Evolutionary conservation across 2,113 vertebrate genomes (phyloP).

Genomic region (Lontra canadensis): DNA sequence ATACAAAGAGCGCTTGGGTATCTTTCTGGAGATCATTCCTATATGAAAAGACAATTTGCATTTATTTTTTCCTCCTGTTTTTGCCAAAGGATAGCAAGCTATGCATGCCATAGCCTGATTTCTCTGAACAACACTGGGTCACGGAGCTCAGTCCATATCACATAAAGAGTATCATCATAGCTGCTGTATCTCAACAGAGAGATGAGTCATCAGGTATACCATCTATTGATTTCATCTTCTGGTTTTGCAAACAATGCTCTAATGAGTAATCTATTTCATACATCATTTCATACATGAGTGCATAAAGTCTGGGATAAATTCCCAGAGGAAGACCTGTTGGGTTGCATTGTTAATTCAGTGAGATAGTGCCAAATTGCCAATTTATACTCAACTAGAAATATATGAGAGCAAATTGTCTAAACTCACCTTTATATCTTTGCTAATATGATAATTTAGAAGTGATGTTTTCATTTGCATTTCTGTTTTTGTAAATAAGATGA

Average conservation of each 20-base stretch:
- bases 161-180: neutral
- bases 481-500: neutral
- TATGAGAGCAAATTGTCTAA: neutral
- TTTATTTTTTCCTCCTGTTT: neutral
- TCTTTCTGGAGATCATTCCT: neutral
- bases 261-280: conserved; percentile 18
- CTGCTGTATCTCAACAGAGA: neutral
- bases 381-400: neutral
- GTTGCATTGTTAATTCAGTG: neutral
- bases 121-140: neutral
- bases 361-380: neutral
- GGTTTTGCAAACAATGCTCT: neutral
- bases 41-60: neutral
- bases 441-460: neutral
- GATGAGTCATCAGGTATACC: neutral
- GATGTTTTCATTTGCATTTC: neutral
- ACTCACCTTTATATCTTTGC: neutral
- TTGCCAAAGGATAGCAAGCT: neutral
- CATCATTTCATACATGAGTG: conserved; percentile 7
- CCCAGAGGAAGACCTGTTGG: neutral
- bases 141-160: neutral
- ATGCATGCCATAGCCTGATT: neutral
- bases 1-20: neutral
- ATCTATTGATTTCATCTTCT: neutral
- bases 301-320: conserved; percentile 29